Evolutionary conservation across 2,888 invertebrate genomes (phyloP), one percentile per base, ranked within the genome.

Genomic region (Dusona sp.): DNA sequence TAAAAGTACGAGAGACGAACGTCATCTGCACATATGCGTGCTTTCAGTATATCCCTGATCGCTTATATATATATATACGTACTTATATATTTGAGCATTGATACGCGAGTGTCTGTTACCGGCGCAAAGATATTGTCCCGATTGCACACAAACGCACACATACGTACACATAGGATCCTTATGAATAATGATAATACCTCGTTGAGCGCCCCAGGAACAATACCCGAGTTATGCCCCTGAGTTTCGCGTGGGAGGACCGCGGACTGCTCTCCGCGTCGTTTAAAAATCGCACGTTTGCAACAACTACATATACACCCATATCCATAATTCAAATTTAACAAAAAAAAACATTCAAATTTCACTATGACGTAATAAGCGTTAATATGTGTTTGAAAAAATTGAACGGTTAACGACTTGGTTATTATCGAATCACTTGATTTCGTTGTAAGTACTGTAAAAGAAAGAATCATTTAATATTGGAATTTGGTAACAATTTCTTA

Each of bases 111-210:
- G 79, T 86, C 67, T 65, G 78, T 79, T 81, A 81, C 80, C 51
- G 29, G 72, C 25, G 72, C 36, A 54, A 83, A 75, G 72, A 85
- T 87, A 85, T 88, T 88, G 77, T 88, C 83, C 79, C 74, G 54
- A 83, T 84, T 78, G 67, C 74, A 84, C 82, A 79, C 74, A 79
- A 25, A 45, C 19, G 45, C 54, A 72, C 65, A 75, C 36, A 36
- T 57, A 84, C 73, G 65, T 65, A 79, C 79, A 73, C 72, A 65
- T 87, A 45, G 33, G 90, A 89, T 89, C 89, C 89, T 91, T 91
- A 91, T 92, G 91, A 92, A 92, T 92, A 92, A 92, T 90, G 92
- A 92, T 92, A 92, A 92, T 91, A 90, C 90, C 88, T 89, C 89
- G 91, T 90, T 90, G 89, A 90, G 89, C 90, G 90, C 90, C 88